Evolutionary conservation across 2,113 vertebrate genomes (phyloP).

Genomic region (Brienomyrus brachyistius): DNA sequence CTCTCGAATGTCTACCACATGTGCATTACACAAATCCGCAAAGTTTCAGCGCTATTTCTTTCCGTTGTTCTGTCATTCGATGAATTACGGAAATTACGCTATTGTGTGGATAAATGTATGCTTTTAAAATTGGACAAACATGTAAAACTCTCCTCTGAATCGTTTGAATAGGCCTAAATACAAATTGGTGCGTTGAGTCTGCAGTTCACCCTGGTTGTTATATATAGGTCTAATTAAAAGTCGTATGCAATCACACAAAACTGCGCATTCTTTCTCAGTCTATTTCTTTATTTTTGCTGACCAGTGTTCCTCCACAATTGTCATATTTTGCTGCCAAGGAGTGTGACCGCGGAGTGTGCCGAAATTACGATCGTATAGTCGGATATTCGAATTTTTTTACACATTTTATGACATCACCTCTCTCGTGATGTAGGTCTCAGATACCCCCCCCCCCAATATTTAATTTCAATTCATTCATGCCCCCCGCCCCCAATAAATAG

Average conservation of each 20-base stretch:
- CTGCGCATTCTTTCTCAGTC: neutral
- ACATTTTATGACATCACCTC: slow-evolving; percentile 62
- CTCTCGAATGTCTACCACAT: slow-evolving; percentile 47
- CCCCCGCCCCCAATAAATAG: neutral
- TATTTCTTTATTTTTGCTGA: neutral
- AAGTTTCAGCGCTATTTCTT: neutral
- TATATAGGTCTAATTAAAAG: neutral
- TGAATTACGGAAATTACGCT: neutral
- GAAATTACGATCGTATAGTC: slow-evolving; percentile 51
- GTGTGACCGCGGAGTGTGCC: slow-evolving; percentile 58
- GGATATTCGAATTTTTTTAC: slow-evolving; percentile 55
- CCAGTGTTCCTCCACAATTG: neutral
- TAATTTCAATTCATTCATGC: neutral
- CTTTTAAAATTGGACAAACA: neutral
- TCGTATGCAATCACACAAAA: neutral
- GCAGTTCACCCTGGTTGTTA: neutral
- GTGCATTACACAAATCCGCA: neutral
- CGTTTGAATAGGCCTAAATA: neutral
- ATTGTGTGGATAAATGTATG: neutral
- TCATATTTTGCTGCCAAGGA: slow-evolving; percentile 44
- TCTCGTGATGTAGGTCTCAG: slow-evolving; percentile 48
- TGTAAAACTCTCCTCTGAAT: neutral
- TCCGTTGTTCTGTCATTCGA: neutral
- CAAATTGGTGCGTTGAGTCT: neutral
- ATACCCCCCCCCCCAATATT: neutral